Conservation (phyloP, 2,888 invertebrate genomes). For the Ophion slaviceki region DNA sequence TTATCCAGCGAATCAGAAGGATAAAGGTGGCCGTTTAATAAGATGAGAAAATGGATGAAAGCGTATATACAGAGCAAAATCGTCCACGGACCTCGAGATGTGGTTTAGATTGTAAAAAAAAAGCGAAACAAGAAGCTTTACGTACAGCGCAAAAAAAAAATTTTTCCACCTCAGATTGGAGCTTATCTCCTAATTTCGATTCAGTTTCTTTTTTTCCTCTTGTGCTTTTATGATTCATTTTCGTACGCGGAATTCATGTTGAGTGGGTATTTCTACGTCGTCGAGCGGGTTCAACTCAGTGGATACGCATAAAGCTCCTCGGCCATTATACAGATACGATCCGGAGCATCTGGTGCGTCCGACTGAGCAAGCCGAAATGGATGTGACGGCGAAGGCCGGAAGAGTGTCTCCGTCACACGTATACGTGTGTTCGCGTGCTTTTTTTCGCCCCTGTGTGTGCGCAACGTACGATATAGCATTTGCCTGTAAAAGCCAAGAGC, state of each 20-base stretch:
- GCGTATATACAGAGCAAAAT: background rate
- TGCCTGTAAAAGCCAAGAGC: slow-evolving; percentile 48
- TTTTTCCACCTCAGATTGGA: background rate
- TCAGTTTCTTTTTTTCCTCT: background rate
- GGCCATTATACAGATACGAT: slow-evolving; percentile 44
- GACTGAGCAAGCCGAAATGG: slow-evolving; percentile 42
- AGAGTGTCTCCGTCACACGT: slow-evolving; percentile 24
- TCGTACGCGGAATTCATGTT: slow-evolving; percentile 13
- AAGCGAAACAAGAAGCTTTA: background rate
- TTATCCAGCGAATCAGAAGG: slow-evolving; percentile 39
- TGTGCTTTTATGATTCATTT: slow-evolving; percentile 17
- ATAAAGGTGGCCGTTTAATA: slow-evolving; percentile 71
- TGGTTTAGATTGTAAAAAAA: background rate
- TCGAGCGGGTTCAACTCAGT: slow-evolving; percentile 11
- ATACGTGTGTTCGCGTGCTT: slow-evolving; percentile 7
- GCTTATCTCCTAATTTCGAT: background rate
- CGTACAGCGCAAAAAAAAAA: background rate
- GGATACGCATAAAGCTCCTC: slow-evolving; percentile 39
- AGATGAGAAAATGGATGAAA: slow-evolving; percentile 60
- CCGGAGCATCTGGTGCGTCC: slow-evolving; percentile 43
- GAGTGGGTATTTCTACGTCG: slow-evolving; percentile 24
- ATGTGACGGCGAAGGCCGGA: slow-evolving; percentile 39
- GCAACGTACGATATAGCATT: slow-evolving; percentile 14
- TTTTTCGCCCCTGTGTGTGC: background rate
- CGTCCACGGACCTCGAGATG: background rate